A percentile compares a stretch with the other conserved stretches of the same genome.
Evolutionary conservation across 2,797 vertebrate species (phyloP).

Genomic region (Sebastes diploproa): DNA sequence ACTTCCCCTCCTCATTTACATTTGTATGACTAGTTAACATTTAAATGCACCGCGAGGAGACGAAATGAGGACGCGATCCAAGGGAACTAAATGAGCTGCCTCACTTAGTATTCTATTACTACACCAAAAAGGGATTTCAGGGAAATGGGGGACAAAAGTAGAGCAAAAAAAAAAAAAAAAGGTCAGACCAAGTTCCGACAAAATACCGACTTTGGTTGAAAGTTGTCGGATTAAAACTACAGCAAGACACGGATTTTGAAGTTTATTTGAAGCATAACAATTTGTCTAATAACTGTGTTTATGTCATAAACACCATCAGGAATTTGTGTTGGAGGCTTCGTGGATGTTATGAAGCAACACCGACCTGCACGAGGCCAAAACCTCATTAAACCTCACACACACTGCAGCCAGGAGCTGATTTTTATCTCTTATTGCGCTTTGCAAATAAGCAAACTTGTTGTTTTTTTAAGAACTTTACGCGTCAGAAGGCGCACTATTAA

Average conservation of each 20-base stretch:
- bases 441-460: constrained; percentile 12
- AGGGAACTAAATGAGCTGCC: constrained; percentile 77
- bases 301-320: constrained; percentile 9
- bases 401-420: not conserved
- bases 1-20: constrained; percentile 85
- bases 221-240: not conserved
- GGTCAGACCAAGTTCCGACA: constrained; percentile 61
- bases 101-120: constrained; percentile 80
- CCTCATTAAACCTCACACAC: not conserved
- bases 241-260: accelerated
- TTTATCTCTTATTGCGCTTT: not conserved
- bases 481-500: not conserved
- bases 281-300: not conserved
- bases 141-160: constrained; percentile 60
- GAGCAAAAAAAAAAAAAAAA: constrained; percentile 14
- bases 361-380: constrained; percentile 38
- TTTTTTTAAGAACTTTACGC: not conserved
- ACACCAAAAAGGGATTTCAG: constrained; percentile 56
- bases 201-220: constrained; percentile 13
- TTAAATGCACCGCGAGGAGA: constrained; percentile 81
- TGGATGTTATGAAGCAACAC: constrained; percentile 30
- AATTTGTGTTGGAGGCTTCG: constrained; percentile 5
- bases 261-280: not conserved
- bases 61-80: constrained; percentile 79
- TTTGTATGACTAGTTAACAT: constrained; percentile 86